Base-by-base conservation (phyloP, 2,888 invertebrate genomes). In the Taenaris catops region DNA sequence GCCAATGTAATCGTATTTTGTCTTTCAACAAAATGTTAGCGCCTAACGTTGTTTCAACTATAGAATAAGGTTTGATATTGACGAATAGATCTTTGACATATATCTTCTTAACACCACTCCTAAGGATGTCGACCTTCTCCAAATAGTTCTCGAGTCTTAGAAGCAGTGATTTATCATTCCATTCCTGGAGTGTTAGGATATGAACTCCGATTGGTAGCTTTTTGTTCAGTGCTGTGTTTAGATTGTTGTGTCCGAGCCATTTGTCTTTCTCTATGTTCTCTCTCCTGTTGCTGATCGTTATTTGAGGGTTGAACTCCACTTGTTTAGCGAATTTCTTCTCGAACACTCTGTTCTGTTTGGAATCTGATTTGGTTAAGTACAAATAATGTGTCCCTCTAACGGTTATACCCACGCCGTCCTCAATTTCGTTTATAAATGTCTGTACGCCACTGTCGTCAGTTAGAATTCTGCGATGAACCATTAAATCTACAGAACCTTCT, bases 381-480 rank as follows among this genome's bases (percentile, higher is more conserved):
- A 80, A 3, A 5, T 67, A 59, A 28, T 80, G 80, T 1, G 54
- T 69, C 0, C 80, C 80, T 19, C 71, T 44, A 0, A 71, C 56
- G 0, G 57, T 44, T 0, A 69, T 39, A 0, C 69, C 70, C 17
- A 51, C 16, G 0, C 38, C 59, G 0, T 50, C 16, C 1, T 61
- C 55, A 0, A 68, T 72, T 21, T 76, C 78, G 32, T 79, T 74
- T 0, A 76, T 2, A 10, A 18, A 38, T 0, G 52, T 35, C 1
- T 45, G 25, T 0, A 55, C 20, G 0, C 55, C 58, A 0, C 90
- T 91, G 66, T 98, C 98, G 52, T 98, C 97, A 6, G 89, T 89
- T 0, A 96, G 63, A 7, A 95, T 80, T 26, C 96, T 86, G 38
- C 99, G 88, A 55, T 98, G 97, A 0, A 96, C 72, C 93, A 96